Conservation (phyloP, 2,888 invertebrate species). For the Parelbella ahira region DNA sequence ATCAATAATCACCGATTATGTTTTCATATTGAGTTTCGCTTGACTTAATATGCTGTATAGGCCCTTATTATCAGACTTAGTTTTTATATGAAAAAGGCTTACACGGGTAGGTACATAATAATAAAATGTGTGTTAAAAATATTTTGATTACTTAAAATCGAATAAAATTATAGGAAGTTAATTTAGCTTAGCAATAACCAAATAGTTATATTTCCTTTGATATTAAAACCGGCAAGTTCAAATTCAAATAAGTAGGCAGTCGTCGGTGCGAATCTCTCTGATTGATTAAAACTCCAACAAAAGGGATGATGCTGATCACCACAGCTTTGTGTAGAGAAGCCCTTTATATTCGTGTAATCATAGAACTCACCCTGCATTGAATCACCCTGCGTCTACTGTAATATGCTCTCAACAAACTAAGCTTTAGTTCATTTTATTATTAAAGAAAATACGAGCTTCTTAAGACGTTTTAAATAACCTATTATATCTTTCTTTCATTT, state of each 20-base stretch:
- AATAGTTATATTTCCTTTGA: conserved; percentile 14
- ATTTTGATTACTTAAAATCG: no score
- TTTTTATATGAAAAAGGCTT: no score
- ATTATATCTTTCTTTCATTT: no score
- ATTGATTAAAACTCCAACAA: conserved; percentile 79
- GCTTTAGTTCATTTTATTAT: conserved; percentile 36
- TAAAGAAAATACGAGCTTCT: conserved; percentile 19
- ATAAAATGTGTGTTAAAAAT: no score
- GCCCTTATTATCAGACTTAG: no score
- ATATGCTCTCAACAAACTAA: conserved; percentile 49
- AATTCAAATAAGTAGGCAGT: conserved; percentile 11
- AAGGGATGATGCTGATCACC: conserved; percentile 75
- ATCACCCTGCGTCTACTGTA: conserved; percentile 50
- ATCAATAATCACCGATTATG: no score
- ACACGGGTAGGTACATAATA: no score
- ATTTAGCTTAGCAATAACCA: no score
- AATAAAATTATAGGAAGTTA: no score
- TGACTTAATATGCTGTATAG: no score
- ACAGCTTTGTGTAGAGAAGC: conserved; percentile 68
- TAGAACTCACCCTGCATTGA: conserved; percentile 62
- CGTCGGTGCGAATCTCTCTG: conserved; percentile 49
- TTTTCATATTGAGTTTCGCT: no score
- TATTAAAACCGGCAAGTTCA: conserved; percentile 13
- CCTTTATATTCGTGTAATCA: conserved; percentile 73
- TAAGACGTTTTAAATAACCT: not conserved